Conservation (phyloP, 1,140 invertebrate species). For the Theocolax elegans region DNA sequence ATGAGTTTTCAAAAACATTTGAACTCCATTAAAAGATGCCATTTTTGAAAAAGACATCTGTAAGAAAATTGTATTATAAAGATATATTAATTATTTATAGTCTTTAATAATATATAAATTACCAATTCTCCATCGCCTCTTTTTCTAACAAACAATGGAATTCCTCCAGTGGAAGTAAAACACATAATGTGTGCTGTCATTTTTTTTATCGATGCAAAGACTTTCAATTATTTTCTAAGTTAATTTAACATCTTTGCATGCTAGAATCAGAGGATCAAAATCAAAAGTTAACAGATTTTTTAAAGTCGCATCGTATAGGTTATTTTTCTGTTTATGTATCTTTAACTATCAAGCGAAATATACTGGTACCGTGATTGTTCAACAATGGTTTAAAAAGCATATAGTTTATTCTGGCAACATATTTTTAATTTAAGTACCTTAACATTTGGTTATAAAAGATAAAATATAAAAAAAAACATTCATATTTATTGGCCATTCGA, state of each 20-base stretch:
- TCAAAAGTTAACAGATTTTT: slow-evolving; percentile 3
- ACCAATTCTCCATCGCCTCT: slow-evolving; percentile 75
- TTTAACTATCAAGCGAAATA: too few relatives aligned
- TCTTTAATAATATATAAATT: slow-evolving; percentile 48
- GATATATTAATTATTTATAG: neutral
- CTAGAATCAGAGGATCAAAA: neutral
- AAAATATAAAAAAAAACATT: too few relatives aligned
- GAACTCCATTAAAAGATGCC: slow-evolving; percentile 85
- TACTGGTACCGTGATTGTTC: too few relatives aligned
- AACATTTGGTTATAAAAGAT: too few relatives aligned
- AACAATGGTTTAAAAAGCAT: too few relatives aligned
- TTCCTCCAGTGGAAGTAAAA: slow-evolving; percentile 76
- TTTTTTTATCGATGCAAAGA: slow-evolving; percentile 15
- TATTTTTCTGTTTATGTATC: slow-evolving; percentile 5
- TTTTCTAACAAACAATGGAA: slow-evolving; percentile 78
- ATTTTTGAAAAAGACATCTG: slow-evolving; percentile 83
- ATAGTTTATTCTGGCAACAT: too few relatives aligned
- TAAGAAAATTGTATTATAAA: slow-evolving; percentile 17
- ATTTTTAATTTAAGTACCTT: too few relatives aligned
- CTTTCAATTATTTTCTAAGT: neutral
- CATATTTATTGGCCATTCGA: too few relatives aligned
- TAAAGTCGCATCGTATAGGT: neutral
- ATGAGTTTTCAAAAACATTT: slow-evolving; percentile 83
- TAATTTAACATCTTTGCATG: neutral
- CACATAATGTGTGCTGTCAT: slow-evolving; percentile 79